Conservation (phyloP, 2,797 vertebrate species). For the Antrozous pallidus region DNA sequence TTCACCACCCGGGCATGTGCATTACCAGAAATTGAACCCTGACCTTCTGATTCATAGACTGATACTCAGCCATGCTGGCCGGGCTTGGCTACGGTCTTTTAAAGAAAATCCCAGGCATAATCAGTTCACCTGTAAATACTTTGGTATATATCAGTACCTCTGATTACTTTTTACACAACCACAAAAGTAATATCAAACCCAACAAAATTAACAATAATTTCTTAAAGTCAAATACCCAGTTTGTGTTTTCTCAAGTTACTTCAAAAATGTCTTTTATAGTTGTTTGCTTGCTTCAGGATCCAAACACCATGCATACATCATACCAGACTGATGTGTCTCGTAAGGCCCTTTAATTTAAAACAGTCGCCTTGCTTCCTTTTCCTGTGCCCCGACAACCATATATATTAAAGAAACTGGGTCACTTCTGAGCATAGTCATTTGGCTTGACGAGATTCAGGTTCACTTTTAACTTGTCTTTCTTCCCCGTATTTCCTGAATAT, state of each 20-base stretch:
- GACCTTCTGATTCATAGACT: too few relatives aligned
- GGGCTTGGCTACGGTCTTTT: not conserved
- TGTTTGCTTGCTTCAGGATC: not conserved
- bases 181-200: constrained; percentile 45
- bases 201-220: constrained; percentile 25
- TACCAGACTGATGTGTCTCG: not conserved
- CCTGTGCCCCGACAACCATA: not conserved
- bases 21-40: too few relatives aligned
- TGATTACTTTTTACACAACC: constrained; percentile 36
- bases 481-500: not conserved
- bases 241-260: constrained; percentile 5
- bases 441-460: not conserved
- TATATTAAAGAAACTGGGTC: not conserved
- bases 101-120: not conserved
- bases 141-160: not conserved
- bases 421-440: not conserved
- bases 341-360: not conserved
- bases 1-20: too few relatives aligned
- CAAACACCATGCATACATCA: not conserved
- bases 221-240: not conserved
- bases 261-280: not conserved
- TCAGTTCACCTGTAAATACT: not conserved
- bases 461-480: not conserved
- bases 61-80: too few relatives aligned
- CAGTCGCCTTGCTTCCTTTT: too few relatives aligned